phyloP scores from a whole-genome alignment of 2,888 invertebrate species.

The Eledone cirrhosa region DNA sequence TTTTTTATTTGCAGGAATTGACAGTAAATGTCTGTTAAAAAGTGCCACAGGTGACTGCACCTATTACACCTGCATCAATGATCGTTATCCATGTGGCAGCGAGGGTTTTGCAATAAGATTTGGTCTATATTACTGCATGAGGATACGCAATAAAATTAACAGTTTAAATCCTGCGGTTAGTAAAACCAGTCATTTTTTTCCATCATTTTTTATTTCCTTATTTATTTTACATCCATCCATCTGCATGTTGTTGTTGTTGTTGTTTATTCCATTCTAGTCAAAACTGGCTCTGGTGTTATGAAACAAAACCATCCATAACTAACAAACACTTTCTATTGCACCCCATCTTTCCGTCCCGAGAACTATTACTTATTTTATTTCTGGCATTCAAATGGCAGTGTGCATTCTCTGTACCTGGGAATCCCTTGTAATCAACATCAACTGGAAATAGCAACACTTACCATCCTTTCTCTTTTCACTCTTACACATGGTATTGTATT shows the following conservation, averaged over 20 bases:
- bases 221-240: too few species aligned
- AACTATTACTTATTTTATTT: too few species aligned
- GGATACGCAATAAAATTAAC: constrained; percentile 15
- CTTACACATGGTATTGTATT: neutral
- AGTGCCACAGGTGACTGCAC: constrained; percentile 12
- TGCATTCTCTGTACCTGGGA: too few species aligned
- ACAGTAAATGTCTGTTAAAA: neutral
- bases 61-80: constrained; percentile 7
- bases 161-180: constrained; percentile 6
- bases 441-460: neutral
- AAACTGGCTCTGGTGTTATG: too few species aligned
- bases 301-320: too few species aligned
- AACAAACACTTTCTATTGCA: too few species aligned
- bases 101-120: constrained; percentile 1
- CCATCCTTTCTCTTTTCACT: neutral
- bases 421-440: neutral
- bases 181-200: neutral
- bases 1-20: neutral
- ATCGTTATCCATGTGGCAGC: neutral
- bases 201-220: too few species aligned
- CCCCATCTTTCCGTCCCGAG: too few species aligned
- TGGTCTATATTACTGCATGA: constrained; percentile 15
- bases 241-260: too few species aligned
- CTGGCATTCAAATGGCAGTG: too few species aligned
- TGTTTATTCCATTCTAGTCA: too few species aligned